These are phyloP conservation scores for Verasper variegatus DNA, from an alignment of 2,113 vertebrate genomes.

Conservation along the genomic window DNA sequence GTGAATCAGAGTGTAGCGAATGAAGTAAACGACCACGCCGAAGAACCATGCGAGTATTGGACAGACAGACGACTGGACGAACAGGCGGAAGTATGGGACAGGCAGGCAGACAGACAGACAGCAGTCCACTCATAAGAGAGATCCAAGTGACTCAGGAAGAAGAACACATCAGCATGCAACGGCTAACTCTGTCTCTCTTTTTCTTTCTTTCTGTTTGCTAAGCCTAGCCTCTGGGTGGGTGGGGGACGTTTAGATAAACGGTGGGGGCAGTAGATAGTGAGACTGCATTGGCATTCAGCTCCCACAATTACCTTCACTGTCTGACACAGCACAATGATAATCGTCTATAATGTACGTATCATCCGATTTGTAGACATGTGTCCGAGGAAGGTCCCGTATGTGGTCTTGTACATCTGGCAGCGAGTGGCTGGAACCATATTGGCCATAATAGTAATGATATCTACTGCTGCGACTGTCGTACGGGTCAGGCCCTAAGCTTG, in stretches of 20 bases:
- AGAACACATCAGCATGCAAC: conserved; percentile 82
- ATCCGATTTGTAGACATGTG: conserved; percentile 94
- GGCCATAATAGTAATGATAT: conserved; percentile 81
- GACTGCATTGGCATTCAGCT: conserved; percentile 84
- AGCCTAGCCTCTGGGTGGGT: conserved; percentile 82
- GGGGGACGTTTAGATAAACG: conserved; percentile 82
- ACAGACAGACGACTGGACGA: conserved; percentile 79
- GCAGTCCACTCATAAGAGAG: conserved; percentile 78
- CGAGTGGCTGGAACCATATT: conserved; percentile 98
- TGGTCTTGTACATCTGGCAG: conserved; percentile 98
- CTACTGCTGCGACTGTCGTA: conserved; percentile 85
- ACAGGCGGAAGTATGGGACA: conserved; percentile 71
- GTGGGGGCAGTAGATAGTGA: conserved; percentile 78
- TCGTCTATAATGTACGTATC: conserved; percentile 98
- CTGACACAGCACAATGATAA: conserved; percentile 98
- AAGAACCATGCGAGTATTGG: conserved; percentile 76
- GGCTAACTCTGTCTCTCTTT: conserved; percentile 73
- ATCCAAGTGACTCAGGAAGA: conserved; percentile 73
- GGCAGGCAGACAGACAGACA: conserved; percentile 83
- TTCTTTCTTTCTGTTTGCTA: conserved; percentile 70
- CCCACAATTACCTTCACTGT: conserved; percentile 98
- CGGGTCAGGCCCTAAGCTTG: conserved; percentile 83
- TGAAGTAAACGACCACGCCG: conserved; percentile 69
- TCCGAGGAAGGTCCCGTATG: conserved; percentile 92
- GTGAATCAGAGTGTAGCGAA: conserved; percentile 68